Evolutionary conservation across 1,140 invertebrate species (phyloP), one percentile per base, ranked within the genome.

Genomic region (Colletes latitarsis): DNA sequence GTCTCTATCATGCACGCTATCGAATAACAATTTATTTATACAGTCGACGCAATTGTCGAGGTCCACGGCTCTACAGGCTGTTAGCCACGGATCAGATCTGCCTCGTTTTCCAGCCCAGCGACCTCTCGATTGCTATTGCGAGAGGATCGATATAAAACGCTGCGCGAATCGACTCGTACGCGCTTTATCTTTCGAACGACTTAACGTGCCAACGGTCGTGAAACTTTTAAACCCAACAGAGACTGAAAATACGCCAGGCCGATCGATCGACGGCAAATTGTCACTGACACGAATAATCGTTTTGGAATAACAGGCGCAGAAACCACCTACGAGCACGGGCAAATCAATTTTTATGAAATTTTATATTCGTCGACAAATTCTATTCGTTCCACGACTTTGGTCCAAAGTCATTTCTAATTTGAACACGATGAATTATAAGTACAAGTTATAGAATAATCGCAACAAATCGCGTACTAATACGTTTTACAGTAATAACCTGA

Each of bases 11-110:
- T 17, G 1, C 14, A 43, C 30, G 14, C 62, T 43, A 66, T 46
- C 63, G 41, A 46, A 64, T 63, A 64, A 66, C 63, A 49, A 30
- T 30, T 30, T 30, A 66, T 66, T 66, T 66, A 66, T 46, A 66
- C 41, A 17, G 63, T 17, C 43, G 3, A 46, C 39, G 63, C 21
- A 19, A 62, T 12, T 19, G 58, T 62, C 58, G 58, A 14, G 21
- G 21, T 30, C n/a, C 21, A 19, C 53, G 60, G 62, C 39, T 63
- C 62, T 43, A 63, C 63, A 66, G 63, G 17, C 63, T 46, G 63
- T 66, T 66, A 19, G 41, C 63, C 63, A 43, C 63, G 63, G n/a
- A 66, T 19, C 63, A 43, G 41, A 66, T 46, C 63, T 46, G 63
- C 41, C 41, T 66, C 39, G 63, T 66, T 66, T 66, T 66, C 63